Conservation (phyloP, 2,888 invertebrate species). For the Idaea biselata region DNA sequence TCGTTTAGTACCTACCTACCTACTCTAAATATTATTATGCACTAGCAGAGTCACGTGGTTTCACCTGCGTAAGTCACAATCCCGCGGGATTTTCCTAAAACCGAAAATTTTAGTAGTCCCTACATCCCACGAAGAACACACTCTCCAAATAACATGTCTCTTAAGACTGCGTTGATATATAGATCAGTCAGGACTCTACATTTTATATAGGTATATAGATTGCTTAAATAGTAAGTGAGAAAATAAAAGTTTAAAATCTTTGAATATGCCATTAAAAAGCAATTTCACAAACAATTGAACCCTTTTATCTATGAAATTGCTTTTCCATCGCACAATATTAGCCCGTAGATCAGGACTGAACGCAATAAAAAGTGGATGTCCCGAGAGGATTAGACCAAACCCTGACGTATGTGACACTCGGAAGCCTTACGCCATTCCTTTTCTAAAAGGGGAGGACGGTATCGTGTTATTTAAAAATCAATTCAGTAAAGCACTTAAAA, state of each 20-base stretch:
- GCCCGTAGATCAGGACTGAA: constrained; percentile 68
- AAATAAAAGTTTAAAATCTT: neutral
- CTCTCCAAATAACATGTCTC: too few relatives aligned
- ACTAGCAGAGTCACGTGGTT: too few relatives aligned
- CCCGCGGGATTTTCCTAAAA: too few relatives aligned
- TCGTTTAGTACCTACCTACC: neutral
- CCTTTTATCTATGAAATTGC: constrained; percentile 49
- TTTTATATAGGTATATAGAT: too few relatives aligned
- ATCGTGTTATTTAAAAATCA: constrained; percentile 67
- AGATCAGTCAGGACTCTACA: too few relatives aligned
- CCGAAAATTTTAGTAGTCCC: too few relatives aligned
- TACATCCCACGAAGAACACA: too few relatives aligned
- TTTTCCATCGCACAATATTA: constrained; percentile 65
- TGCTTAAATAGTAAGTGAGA: neutral
- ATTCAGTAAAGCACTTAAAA: constrained; percentile 56
- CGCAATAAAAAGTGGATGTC: constrained; percentile 75
- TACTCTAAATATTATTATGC: too few relatives aligned
- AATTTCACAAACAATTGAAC: constrained; percentile 41
- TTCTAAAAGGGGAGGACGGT: constrained; percentile 47
- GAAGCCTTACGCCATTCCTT: constrained; percentile 67
- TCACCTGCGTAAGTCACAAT: too few relatives aligned
- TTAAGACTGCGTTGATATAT: too few relatives aligned
- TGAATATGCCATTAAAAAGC: constrained; percentile 2
- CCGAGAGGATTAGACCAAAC: constrained; percentile 73
- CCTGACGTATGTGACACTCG: constrained; percentile 74